Percentiles rank a stretch among this genome's conserved stretches.
These are phyloP conservation scores for Drosophila leonis DNA, from an alignment of 2,888 invertebrate species.

Conservation along the genomic window DNA sequence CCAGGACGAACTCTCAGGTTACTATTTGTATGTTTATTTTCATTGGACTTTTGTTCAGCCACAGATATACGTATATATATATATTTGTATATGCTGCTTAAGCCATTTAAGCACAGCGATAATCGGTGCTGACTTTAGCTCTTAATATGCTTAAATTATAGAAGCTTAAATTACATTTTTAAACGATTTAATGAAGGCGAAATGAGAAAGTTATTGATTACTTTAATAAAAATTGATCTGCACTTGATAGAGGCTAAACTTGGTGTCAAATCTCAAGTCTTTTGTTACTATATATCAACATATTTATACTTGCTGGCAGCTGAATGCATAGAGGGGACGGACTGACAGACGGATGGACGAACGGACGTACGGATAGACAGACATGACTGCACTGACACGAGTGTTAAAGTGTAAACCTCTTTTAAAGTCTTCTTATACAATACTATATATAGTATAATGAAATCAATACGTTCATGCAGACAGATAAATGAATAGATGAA, in stretches of 20 bases:
- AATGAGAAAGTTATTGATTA: neutral
- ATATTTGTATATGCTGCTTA: conserved; percentile 22
- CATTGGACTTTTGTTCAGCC: conserved; percentile 47
- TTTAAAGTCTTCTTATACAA: too few species aligned
- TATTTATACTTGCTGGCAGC: too few species aligned
- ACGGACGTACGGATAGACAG: too few species aligned
- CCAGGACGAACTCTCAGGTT: conserved; percentile 20
- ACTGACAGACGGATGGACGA: too few species aligned
- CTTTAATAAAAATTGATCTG: neutral
- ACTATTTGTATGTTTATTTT: conserved; percentile 64
- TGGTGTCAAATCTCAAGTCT: too few species aligned
- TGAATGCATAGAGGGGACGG: too few species aligned
- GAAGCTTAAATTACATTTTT: neutral
- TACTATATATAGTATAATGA: too few species aligned
- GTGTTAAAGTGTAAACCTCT: too few species aligned
- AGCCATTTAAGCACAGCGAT: conserved; percentile 39
- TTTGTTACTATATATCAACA: too few species aligned
- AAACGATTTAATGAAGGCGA: neutral
- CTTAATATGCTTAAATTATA: neutral
- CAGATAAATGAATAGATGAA: too few species aligned
- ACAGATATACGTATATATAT: conserved; percentile 20
- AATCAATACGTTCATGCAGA: too few species aligned
- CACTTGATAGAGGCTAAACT: neutral
- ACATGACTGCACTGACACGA: too few species aligned
- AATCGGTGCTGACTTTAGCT: neutral